Evolutionary conservation across 2,113 vertebrate genomes (phyloP).

Genomic region (Chelonoidis abingdonii): DNA sequence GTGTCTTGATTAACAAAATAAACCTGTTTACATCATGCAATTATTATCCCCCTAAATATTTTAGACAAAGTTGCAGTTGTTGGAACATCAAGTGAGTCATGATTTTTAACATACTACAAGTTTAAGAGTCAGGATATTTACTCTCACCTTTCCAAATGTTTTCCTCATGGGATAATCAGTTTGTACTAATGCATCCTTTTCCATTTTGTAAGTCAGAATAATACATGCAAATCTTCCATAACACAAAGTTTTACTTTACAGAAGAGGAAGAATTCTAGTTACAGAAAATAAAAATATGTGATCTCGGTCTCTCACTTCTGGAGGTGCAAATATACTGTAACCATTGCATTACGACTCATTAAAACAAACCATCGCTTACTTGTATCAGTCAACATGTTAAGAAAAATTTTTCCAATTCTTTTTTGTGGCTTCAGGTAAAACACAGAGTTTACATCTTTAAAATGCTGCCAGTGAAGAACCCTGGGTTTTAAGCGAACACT

Average conservation of each 20-base stretch:
- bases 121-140: not conserved
- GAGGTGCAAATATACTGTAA: not conserved
- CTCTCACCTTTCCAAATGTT: not conserved
- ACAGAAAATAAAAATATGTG: not conserved
- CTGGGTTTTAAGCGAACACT: slow-evolving; percentile 66
- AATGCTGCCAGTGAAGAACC: not conserved
- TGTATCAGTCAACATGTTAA: not conserved
- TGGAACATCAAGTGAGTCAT: not conserved
- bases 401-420: not conserved
- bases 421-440: not conserved
- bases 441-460: not conserved
- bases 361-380: not conserved
- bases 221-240: not conserved
- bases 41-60: not conserved
- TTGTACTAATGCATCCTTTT: not conserved
- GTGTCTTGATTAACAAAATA: too few relatives aligned
- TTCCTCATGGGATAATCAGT: not conserved
- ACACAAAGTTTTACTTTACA: not conserved
- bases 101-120: not conserved
- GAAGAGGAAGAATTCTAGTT: not conserved
- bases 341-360: too few relatives aligned
- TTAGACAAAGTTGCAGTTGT: not conserved
- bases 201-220: not conserved
- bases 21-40: too few relatives aligned
- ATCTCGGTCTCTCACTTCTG: not conserved